Evolutionary conservation across 2,797 vertebrate genomes (phyloP).

Genomic region (Peromyscus aztecus): DNA sequence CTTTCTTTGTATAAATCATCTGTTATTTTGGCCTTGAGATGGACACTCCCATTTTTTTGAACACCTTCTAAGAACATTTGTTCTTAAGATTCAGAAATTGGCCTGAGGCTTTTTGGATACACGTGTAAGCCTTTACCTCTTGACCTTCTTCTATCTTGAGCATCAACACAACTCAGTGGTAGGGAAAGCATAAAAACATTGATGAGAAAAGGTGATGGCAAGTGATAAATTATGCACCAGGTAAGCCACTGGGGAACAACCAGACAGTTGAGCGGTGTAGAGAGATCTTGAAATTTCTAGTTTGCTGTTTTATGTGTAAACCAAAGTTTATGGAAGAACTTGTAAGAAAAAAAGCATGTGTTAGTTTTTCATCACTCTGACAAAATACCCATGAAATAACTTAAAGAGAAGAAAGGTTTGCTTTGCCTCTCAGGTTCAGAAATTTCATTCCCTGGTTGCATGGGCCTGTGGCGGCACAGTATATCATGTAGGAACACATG

Average conservation of each 20-base stretch:
- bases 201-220: constrained; percentile 18
- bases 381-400: background rate
- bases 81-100: constrained; percentile 59
- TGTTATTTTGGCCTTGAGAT: constrained; percentile 20
- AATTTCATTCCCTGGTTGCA: background rate
- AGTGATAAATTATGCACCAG: background rate
- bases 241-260: background rate
- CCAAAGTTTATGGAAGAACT: constrained; percentile 5
- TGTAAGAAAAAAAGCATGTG: background rate
- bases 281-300: constrained; percentile 7
- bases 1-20: background rate
- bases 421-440: background rate
- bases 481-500: background rate
- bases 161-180: background rate
- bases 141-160: background rate
- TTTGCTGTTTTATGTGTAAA: constrained; percentile 3
- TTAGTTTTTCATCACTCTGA: background rate
- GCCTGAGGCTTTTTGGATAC: constrained; percentile 18
- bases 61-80: constrained; percentile 31
- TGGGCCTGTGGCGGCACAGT: background rate
- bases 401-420: background rate
- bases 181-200: background rate
- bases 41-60: background rate
- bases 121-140: background rate
- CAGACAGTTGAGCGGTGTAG: background rate